Evolutionary conservation across 2,888 invertebrate genomes (phyloP).

Genomic region (Yponomeuta evonymella): DNA sequence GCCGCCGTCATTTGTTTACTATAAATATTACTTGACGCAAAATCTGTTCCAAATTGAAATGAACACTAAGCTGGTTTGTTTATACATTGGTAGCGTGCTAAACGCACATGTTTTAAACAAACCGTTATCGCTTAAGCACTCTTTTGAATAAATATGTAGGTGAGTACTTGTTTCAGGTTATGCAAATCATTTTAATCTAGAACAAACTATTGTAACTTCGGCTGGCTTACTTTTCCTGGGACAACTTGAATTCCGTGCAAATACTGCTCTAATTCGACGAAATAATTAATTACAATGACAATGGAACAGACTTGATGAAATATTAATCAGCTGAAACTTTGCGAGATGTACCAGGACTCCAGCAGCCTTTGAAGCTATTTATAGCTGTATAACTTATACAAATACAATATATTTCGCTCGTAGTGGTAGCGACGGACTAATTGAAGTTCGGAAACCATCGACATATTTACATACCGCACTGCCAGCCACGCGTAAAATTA

Average conservation of each 20-base stretch:
- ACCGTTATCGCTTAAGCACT: neutral
- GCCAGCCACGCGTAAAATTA: neutral
- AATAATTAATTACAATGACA: neutral
- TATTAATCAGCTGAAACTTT: slow-evolving; percentile 1
- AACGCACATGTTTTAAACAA: neutral
- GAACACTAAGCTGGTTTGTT: neutral
- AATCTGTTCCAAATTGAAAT: slow-evolving; percentile 4
- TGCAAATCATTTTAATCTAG: slow-evolving; percentile 7
- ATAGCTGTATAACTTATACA: neutral
- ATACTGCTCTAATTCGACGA: neutral
- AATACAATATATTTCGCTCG: neutral
- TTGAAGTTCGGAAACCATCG: neutral
- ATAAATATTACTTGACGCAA: neutral
- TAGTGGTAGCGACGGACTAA: neutral
- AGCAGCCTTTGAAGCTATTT: neutral
- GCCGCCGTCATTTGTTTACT: neutral
- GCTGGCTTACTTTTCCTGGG: slow-evolving; percentile 5
- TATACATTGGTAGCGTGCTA: neutral
- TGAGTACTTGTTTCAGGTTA: neutral
- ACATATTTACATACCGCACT: neutral
- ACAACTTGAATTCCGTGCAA: neutral
- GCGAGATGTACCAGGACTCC: neutral
- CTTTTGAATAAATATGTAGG: neutral
- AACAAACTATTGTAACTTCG: slow-evolving; percentile 2
- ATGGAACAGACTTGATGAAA: neutral